Evolutionary conservation across 2,113 vertebrate species (phyloP).

Genomic region (Crocuta crocuta): DNA sequence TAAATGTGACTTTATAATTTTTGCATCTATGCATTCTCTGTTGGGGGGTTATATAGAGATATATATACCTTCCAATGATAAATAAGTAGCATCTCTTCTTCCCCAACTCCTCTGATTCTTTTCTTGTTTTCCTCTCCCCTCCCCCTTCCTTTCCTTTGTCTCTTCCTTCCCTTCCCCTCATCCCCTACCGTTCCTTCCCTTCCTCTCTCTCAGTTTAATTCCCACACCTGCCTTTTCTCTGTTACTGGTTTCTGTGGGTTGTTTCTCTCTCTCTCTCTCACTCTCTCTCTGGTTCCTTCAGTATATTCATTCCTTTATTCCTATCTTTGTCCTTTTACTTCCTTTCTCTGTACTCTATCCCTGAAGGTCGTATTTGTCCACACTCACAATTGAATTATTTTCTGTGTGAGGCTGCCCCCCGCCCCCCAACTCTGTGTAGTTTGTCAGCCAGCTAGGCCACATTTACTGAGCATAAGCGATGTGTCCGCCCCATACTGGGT

Average conservation of each 20-base stretch:
- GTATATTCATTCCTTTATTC: not conserved
- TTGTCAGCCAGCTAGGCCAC: not conserved
- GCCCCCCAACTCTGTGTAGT: not conserved
- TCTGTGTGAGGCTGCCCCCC: not conserved
- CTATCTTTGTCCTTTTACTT: not conserved
- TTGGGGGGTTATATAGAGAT: not conserved
- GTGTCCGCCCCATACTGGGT: not conserved
- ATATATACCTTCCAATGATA: not conserved
- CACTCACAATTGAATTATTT: not conserved
- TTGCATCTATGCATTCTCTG: not conserved
- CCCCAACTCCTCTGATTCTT: not conserved
- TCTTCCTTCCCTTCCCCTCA: no score
- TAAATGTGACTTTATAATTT: constrained; percentile 60
- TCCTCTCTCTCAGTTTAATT: not conserved
- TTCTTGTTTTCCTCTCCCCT: not conserved
- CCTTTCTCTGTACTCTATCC: not conserved
- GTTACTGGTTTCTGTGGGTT: not conserved
- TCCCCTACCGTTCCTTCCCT: not conserved
- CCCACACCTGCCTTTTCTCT: not conserved
- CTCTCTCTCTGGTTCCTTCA: not conserved
- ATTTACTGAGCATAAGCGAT: not conserved
- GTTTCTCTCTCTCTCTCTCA: no score
- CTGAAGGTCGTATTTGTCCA: not conserved
- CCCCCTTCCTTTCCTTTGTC: not conserved
- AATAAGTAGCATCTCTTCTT: not conserved